Percentiles rank a stretch among this genome's conserved stretches.
These are phyloP conservation scores for Porites divaricata DNA, from an alignment of 92 coral and sea anemone genomes.

Conservation along the genomic window DNA sequence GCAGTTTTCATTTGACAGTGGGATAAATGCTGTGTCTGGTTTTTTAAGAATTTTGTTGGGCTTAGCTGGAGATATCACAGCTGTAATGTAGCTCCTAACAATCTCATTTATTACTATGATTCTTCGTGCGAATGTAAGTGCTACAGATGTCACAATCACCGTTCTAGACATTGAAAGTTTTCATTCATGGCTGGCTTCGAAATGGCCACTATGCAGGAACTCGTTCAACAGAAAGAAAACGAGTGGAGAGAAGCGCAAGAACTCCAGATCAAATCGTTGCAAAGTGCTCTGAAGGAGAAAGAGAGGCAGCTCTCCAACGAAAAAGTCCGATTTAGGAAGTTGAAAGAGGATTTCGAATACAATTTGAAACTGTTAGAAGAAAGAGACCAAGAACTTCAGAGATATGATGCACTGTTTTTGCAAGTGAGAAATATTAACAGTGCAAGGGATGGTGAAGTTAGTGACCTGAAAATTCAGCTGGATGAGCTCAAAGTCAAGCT, in stretches of 20 bases:
- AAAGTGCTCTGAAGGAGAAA: conserved; percentile 73
- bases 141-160: neutral
- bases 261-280: conserved; percentile 72
- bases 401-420: conserved; percentile 82
- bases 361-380: conserved; percentile 85
- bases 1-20: conserved; percentile 16
- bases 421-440: conserved; percentile 71
- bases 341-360: conserved; percentile 96
- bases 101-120: conserved; percentile 1
- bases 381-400: conserved; percentile 84
- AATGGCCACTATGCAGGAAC: conserved; percentile 53
- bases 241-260: conserved; percentile 96
- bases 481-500: conserved; percentile 85
- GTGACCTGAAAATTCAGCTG: conserved; percentile 87
- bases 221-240: conserved; percentile 93
- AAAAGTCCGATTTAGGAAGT: conserved; percentile 82
- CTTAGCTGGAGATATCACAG: neutral
- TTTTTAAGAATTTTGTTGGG: neutral
- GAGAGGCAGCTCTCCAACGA: conserved; percentile 80
- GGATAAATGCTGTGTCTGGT: neutral
- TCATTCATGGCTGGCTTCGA: conserved; percentile 8
- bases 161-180: neutral
- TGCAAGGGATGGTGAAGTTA: conserved; percentile 81
- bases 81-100: neutral
- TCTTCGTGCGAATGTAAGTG: conserved; percentile 3